A percentile compares a stretch with the other conserved stretches of the same genome.
These are phyloP conservation scores for Mamestra brassicae DNA, from an alignment of 2,888 invertebrate genomes.

Conservation along the genomic window DNA sequence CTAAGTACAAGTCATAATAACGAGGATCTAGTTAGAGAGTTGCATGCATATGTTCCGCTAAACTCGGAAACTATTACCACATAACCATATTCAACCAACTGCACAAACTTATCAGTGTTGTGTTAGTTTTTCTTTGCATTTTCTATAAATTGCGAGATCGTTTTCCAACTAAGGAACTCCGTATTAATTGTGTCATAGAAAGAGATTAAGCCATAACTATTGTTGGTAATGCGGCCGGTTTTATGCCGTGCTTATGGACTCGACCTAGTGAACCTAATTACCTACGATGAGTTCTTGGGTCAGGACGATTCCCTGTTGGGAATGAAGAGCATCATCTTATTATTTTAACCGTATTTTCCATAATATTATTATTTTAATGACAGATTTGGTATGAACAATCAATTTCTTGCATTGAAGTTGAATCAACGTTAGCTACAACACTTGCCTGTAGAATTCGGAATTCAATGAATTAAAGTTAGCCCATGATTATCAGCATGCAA, in stretches of 20 bases:
- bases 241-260: constrained; percentile 3
- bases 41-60: constrained; percentile 71
- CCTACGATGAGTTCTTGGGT: not conserved
- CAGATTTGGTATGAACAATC: too few species aligned
- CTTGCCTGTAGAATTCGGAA: too few species aligned
- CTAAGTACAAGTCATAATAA: constrained; percentile 22
- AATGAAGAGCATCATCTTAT: not conserved
- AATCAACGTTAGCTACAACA: too few species aligned
- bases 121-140: constrained; percentile 19
- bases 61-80: constrained; percentile 71
- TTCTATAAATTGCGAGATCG: constrained; percentile 20
- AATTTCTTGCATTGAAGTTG: not conserved
- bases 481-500: not conserved
- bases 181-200: constrained; percentile 26
- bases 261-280: constrained; percentile 27
- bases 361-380: too few species aligned
- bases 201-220: constrained; percentile 36
- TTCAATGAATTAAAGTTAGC: too few species aligned
- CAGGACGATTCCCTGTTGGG: not conserved
- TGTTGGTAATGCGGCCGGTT: constrained; percentile 1
- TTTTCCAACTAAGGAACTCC: constrained; percentile 25
- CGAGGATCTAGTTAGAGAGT: constrained; percentile 67
- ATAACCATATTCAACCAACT: constrained; percentile 72
- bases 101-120: constrained; percentile 61
- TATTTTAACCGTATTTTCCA: not conserved